Base-by-base conservation (phyloP, 2,797 vertebrate species). In the Silurus lanzhouensis region DNA sequence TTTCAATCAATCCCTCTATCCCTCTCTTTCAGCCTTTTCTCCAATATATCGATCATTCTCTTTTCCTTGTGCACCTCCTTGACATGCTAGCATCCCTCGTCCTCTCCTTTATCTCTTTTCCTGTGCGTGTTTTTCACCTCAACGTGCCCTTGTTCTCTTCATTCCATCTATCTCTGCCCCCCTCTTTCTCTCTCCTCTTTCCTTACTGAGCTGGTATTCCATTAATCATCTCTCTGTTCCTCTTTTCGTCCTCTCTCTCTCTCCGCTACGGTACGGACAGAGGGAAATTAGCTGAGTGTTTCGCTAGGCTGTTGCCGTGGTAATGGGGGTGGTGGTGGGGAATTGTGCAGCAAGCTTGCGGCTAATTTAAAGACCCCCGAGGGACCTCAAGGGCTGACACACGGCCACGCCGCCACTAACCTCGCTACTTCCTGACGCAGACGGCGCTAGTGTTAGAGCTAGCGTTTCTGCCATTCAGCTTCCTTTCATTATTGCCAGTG, bases 251-350 rank as follows among this genome's bases (percentile, higher is more conserved):
- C 48, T 77, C 68, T 27, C 27, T 27, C 27, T 81, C 72, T 80
- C 67, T 66, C 77, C 22, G 75, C 46, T 86, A 86, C 78, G 81
- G 84, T 79, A 48, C 81, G 63, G 76, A 38, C 10, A 13, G 82
- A 83, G 61, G 44, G 17, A 82, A 83, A 83, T 74, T 72, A 83
- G 68, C 81, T 87, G 79, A 88, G 82, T 88, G 80, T 88, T 90
- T 88, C 27, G 58, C 67, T 87, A 87, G 72, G 83, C 88, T 83
- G 90, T 93, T 93, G 90, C 92, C 91, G 90, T 93, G 90, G 91
- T 85, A 90, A 92, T 92, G 86, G 84, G 86, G 87, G 85, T 78
- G 84, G 85, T 84, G 87, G 87, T 86, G 88, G 89, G 75, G 85
- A 60, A 7, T 52, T 52, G 48, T 52, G 48, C 48, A 52, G 48